Evolutionary conservation across 2,888 invertebrate species (phyloP).

Genomic region (Athetis lepigone): DNA sequence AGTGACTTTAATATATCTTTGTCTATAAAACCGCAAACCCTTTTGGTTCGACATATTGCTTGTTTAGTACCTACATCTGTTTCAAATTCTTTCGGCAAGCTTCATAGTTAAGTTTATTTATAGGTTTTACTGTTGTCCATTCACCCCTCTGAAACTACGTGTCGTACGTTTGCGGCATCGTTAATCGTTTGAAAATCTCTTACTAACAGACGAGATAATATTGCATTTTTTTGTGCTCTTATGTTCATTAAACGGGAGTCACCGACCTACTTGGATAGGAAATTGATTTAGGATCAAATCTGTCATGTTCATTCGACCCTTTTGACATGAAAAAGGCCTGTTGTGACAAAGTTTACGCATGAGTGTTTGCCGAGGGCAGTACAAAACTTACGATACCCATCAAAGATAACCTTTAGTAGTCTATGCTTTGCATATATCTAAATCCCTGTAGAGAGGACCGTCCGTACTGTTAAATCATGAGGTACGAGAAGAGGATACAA

Average conservation of each 20-base stretch:
- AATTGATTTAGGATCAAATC: conserved; percentile 3
- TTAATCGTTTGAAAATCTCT: conserved; percentile 35
- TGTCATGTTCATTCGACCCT: conserved; percentile 15
- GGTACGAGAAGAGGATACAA: neutral
- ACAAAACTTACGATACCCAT: neutral
- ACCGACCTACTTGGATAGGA: neutral
- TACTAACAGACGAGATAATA: conserved; percentile 4
- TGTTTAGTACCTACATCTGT: neutral
- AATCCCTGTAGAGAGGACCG: neutral
- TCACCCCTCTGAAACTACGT: neutral
- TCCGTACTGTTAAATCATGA: neutral
- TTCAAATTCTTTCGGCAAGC: neutral
- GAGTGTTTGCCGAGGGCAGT: neutral
- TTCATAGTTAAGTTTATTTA: neutral
- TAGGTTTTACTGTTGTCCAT: neutral
- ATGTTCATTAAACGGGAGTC: neutral
- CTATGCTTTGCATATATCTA: neutral
- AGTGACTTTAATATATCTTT: neutral
- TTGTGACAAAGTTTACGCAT: conserved; percentile 10
- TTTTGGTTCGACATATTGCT: neutral
- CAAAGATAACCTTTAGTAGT: neutral
- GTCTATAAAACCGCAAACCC: neutral
- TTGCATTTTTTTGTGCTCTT: neutral
- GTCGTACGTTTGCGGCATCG: conserved; percentile 14
- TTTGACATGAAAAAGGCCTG: conserved; percentile 6